Evolutionary conservation across 2,888 invertebrate species (phyloP), one percentile per base, ranked within the genome.

Genomic region (Helicoverpa assulta): DNA sequence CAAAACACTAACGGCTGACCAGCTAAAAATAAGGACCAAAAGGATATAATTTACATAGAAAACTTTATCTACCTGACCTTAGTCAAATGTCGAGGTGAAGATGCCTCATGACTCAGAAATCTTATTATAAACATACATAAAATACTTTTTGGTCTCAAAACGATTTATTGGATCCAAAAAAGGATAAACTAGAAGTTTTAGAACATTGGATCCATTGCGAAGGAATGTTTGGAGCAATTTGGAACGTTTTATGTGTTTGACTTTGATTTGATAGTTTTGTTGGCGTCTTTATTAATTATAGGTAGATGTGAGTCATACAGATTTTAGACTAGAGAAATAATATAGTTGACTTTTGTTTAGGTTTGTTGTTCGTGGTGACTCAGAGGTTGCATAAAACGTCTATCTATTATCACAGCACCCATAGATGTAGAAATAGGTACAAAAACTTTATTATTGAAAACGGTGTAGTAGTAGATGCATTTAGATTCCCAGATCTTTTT

Each of bases 81-180:
- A 72, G 12, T 0, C 4, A 87, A 88, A 89, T 88, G 89, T 85
- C 89, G 84, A 88, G 89, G 89, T 71, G 18, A 51, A 57, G 60
- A 67, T 74, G 73, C 63, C 52, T 56, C 47, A 29, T 83, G 85
- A 85, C 65, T 86, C 83, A 85, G 52, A 67, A 60, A 50, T 61
- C 74, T 76, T 73, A 77, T 69, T 73, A 65, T 71, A 62, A 58
- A 12, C 69, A 69, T 55, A 73, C 29, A 29, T 50, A 62, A 61
- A 52, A 37, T 14, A 52, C 19, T 21, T 19, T 64, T 21, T 53
- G 26, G 26, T 52, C 12, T n/a, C 12, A 58, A 26, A 8, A 57
- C 19, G 26, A 76, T 72, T 64, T 73, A 78, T 76, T 51, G 21
- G 14, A 4, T 7, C 56, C 19, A 52, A 60, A 21, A 53, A 7